These are phyloP conservation scores for Marisa cornuarietis DNA, from an alignment of 1,140 invertebrate genomes.

Conservation along the genomic window DNA sequence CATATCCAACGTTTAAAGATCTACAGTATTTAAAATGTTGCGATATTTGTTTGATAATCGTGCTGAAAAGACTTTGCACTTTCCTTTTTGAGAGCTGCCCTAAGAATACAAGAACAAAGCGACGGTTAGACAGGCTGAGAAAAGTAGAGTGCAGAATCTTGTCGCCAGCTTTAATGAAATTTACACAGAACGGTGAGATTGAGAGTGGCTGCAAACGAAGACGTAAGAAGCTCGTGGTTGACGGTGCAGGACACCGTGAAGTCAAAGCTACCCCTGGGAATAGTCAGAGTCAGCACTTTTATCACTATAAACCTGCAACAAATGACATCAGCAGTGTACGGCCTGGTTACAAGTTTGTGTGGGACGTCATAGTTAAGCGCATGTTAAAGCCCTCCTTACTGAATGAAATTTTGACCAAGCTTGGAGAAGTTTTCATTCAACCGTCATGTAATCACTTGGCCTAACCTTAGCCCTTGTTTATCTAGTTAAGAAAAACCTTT, in stretches of 20 bases:
- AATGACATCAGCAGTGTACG: neutral
- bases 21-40: too few species aligned
- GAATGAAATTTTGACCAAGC: too few species aligned
- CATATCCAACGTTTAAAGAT: too few species aligned
- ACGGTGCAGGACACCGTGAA: slow-evolving; percentile 3
- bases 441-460: neutral
- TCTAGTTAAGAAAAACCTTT: too few species aligned
- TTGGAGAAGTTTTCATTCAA: too few species aligned
- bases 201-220: neutral
- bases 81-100: neutral
- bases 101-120: neutral
- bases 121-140: neutral
- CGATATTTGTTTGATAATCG: too few species aligned
- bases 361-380: too few species aligned
- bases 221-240: neutral
- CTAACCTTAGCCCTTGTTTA: neutral
- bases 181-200: slow-evolving; percentile 12
- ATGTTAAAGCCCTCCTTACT: too few species aligned
- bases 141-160: neutral
- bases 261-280: neutral
- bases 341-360: too few species aligned
- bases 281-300: slow-evolving; percentile 2
- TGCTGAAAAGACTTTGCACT: too few species aligned
- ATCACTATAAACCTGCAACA: neutral
- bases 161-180: neutral